Percentiles rank a stretch among this genome's conserved stretches.
Evolutionary conservation across 2,888 invertebrate genomes (phyloP).

Genomic region (Acleris literana): DNA sequence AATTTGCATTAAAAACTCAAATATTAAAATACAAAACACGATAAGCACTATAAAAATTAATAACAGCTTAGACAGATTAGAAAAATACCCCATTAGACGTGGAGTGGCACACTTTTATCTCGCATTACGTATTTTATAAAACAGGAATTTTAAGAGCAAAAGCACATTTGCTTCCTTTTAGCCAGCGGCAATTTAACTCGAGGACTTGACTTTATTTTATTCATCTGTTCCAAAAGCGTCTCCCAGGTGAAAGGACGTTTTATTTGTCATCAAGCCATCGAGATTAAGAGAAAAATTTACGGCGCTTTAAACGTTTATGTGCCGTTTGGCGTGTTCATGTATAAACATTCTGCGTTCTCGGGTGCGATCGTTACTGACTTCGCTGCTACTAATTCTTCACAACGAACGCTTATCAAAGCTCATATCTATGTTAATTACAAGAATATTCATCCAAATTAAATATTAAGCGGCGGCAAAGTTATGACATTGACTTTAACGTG

Average conservation of each 20-base stretch:
- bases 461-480: slow-evolving; percentile 5
- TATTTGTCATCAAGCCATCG: slow-evolving; percentile 63
- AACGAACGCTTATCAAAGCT: slow-evolving; percentile 16
- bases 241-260: slow-evolving; percentile 70
- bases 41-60: not conserved
- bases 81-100: not conserved
- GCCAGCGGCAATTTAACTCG: slow-evolving; percentile 20
- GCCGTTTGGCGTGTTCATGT: slow-evolving; percentile 68
- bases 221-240: slow-evolving; percentile 47
- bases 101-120: not conserved
- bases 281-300: slow-evolving; percentile 68
- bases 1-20: not conserved
- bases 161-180: slow-evolving; percentile 23
- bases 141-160: slow-evolving; percentile 21
- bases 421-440: slow-evolving; percentile 20
- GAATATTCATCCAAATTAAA: slow-evolving; percentile 1
- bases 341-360: slow-evolving; percentile 58
- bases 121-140: slow-evolving; percentile 5
- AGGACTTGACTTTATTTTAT: slow-evolving; percentile 39
- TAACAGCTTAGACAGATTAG: not conserved
- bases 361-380: slow-evolving; percentile 57
- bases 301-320: slow-evolving; percentile 69
- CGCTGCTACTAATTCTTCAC: slow-evolving; percentile 38
- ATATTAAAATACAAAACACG: not conserved
- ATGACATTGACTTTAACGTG: slow-evolving; percentile 29